Evolutionary conservation across 2,797 vertebrate genomes (phyloP), one percentile per base, ranked within the genome.

Genomic region (Anguilla pacifica): DNA sequence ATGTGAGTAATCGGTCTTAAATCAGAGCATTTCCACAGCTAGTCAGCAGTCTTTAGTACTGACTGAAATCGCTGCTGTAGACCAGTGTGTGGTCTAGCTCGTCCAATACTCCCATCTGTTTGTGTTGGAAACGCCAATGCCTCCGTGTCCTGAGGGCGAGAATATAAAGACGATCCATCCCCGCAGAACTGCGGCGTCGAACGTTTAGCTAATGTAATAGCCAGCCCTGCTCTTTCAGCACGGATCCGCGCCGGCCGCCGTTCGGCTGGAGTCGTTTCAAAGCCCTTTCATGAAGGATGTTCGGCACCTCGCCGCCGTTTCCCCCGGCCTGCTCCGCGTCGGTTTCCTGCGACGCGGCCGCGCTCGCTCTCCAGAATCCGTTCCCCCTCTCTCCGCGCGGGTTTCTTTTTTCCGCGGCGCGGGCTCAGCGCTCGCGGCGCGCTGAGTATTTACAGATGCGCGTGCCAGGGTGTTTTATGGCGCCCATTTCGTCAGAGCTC

Each of bases 391-490:
- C 51, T 28, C 39, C 77, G 43, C 39, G 25, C 7, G 39, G 4
- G 43, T 25, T 81, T 81, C 10, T 35, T 35, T 43, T 35, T 35
- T 35, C 1, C 1, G 22, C 77, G 25, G 10, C 77, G 5, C 43
- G 1, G 77, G 43, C n/a, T n/a, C 55, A 72, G n/a, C 55, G 53
- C 61, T 72, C 64, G 43, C 59, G 15, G 57, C 6, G 17, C 10
- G n/a, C n/a, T 79, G 67, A 35, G 90, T 91, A 87, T 91, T 92
- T 90, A 93, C 90, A 84, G 87, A 90, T 90, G 90, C 88, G 15
- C 90, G 88, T 86, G 51, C 89, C 91, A 77, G 89, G 86, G 25
- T 89, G 87, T 88, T 93, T 92, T 89, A 77, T 84, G 90, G 85
- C 59, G 57, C 77, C 91, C 88, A 90, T 91, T 91, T 91, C 70